A percentile compares a stretch with the other conserved stretches of the same genome.
These are phyloP conservation scores for Caenorhabditis japonica DNA, from an alignment of 2,888 invertebrate species.

Conservation along the genomic window DNA sequence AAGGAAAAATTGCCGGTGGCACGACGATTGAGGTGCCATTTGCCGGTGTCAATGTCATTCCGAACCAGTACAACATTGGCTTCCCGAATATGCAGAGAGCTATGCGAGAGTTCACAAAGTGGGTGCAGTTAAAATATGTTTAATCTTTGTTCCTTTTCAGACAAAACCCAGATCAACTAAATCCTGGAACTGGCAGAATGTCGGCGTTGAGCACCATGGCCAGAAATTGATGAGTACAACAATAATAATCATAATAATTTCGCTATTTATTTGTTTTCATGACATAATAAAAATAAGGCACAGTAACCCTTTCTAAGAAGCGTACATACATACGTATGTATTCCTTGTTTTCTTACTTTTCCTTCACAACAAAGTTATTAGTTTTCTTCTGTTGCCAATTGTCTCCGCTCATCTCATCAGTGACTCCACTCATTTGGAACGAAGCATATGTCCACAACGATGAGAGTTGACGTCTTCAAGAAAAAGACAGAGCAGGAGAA, in stretches of 20 bases:
- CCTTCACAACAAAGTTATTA: neutral
- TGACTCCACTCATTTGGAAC: neutral
- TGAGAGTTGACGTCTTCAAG: neutral
- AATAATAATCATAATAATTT: conserved; percentile 9
- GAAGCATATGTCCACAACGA: neutral
- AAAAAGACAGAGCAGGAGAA: neutral
- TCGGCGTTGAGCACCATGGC: conserved; percentile 30
- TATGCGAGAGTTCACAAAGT: conserved; percentile 62
- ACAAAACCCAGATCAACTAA: conserved; percentile 66
- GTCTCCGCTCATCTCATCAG: neutral
- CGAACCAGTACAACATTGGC: conserved; percentile 66
- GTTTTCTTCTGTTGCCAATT: neutral
- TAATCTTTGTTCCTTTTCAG: no score
- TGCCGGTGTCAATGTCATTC: conserved; percentile 67
- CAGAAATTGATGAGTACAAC: conserved; percentile 10
- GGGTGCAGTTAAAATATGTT: neutral
- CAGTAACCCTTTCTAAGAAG: no score
- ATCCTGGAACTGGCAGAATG: conserved; percentile 64
- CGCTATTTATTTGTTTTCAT: no score
- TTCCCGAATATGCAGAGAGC: conserved; percentile 67
- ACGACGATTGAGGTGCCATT: conserved; percentile 70
- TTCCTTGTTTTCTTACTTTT: neutral
- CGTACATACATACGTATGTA: neutral
- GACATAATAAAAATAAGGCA: no score
- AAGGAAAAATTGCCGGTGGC: conserved; percentile 69